These are phyloP conservation scores for Gnathonemus longibarbis DNA, from an alignment of 2,113 vertebrate genomes.

Conservation along the genomic window DNA sequence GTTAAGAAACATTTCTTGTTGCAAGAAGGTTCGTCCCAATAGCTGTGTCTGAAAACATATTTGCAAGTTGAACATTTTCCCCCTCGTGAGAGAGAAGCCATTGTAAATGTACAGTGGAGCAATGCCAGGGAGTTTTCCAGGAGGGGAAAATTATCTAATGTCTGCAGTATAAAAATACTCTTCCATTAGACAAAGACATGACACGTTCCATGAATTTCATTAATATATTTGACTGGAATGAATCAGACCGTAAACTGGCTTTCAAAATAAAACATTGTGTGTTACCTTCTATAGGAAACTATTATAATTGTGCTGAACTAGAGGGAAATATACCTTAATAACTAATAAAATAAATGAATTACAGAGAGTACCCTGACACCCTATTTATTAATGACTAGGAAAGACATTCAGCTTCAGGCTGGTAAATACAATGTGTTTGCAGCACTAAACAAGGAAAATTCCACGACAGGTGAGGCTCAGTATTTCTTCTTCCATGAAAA, in stretches of 20 bases:
- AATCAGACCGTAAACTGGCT: neutral
- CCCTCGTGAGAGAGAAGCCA: neutral
- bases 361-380: neutral
- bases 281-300: neutral
- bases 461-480: constrained; percentile 26
- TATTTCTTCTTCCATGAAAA: constrained; percentile 45
- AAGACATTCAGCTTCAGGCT: neutral
- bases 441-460: constrained; percentile 18
- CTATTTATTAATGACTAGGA: constrained; percentile 7
- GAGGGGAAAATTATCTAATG: neutral
- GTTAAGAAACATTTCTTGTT: constrained; percentile 15
- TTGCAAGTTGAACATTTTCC: neutral
- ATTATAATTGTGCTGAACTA: neutral
- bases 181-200: neutral
- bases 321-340: neutral
- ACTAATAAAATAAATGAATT: neutral
- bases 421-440: constrained; percentile 7
- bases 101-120: neutral
- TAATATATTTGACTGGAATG: neutral
- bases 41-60: neutral
- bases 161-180: neutral
- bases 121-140: neutral
- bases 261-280: constrained; percentile 2
- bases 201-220: neutral
- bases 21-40: neutral